A percentile compares a stretch with the other conserved stretches of the same genome.
phyloP scores from a whole-genome alignment of 2,888 invertebrate genomes.

The Anoplius nigerrimus region DNA sequence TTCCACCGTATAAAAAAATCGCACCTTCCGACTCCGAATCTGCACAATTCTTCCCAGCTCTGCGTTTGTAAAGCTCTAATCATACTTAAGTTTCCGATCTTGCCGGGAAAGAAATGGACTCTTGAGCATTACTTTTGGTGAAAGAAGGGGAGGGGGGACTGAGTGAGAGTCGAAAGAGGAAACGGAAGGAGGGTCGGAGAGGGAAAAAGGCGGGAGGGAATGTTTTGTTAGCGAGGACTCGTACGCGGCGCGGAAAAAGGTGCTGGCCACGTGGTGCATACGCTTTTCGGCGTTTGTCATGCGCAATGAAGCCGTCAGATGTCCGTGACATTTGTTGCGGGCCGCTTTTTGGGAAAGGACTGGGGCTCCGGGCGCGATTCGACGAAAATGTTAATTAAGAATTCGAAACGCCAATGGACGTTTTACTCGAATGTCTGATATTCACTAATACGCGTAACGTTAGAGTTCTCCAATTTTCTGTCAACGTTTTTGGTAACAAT shows the following conservation, averaged over 20 bases:
- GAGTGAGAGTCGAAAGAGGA: too few relatives aligned
- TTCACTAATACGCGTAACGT: too few relatives aligned
- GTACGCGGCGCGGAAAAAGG: neutral
- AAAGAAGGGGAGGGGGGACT: too few relatives aligned
- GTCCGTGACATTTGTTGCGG: neutral
- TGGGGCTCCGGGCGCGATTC: neutral
- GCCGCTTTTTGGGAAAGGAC: neutral
- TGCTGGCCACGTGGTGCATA: neutral
- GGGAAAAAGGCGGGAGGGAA: neutral
- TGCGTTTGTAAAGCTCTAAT: too few relatives aligned
- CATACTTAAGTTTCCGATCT: too few relatives aligned
- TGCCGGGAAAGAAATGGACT: too few relatives aligned
- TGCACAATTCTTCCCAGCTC: too few relatives aligned
- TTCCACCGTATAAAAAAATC: too few relatives aligned
- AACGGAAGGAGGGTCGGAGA: neutral
- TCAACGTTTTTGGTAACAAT: too few relatives aligned
- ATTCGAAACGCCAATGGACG: neutral
- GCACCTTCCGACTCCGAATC: too few relatives aligned
- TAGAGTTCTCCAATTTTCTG: too few relatives aligned
- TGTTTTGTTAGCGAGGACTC: neutral
- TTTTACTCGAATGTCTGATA: neutral
- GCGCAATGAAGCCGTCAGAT: constrained; percentile 1
- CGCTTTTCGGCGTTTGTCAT: neutral
- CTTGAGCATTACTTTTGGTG: too few relatives aligned
- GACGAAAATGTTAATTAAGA: constrained; percentile 2